Evolutionary conservation across 2,113 vertebrate species (phyloP).

Genomic region (Crotophaga sulcirostris): DNA sequence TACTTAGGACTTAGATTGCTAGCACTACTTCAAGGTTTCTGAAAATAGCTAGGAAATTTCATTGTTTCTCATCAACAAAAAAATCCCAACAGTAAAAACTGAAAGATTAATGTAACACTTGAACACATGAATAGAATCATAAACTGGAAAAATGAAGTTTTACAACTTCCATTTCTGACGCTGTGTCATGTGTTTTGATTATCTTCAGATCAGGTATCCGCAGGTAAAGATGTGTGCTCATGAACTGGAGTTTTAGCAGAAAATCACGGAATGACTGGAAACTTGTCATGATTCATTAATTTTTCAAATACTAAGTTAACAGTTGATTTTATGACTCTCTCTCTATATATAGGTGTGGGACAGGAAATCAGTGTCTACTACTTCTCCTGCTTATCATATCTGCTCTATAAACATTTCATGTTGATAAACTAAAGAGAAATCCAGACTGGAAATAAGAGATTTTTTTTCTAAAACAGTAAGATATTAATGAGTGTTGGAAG

Average conservation of each 20-base stretch:
- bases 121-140: background rate
- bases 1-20: background rate
- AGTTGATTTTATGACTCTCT: background rate
- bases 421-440: background rate
- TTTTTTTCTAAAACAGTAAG: background rate
- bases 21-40: background rate
- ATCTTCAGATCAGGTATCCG: background rate
- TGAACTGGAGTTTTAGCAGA: background rate
- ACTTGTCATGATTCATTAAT: background rate
- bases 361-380: background rate
- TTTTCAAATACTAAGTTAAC: background rate
- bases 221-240: background rate
- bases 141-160: background rate
- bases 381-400: background rate
- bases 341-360: accelerated
- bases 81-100: background rate
- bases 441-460: background rate
- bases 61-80: background rate
- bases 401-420: background rate
- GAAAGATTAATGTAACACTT: background rate
- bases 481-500: background rate
- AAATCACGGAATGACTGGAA: background rate
- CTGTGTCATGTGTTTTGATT: background rate
- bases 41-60: background rate
- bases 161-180: background rate